Evolutionary conservation across 2,113 vertebrate genomes (phyloP).

Genomic region (Ailurus styani): DNA sequence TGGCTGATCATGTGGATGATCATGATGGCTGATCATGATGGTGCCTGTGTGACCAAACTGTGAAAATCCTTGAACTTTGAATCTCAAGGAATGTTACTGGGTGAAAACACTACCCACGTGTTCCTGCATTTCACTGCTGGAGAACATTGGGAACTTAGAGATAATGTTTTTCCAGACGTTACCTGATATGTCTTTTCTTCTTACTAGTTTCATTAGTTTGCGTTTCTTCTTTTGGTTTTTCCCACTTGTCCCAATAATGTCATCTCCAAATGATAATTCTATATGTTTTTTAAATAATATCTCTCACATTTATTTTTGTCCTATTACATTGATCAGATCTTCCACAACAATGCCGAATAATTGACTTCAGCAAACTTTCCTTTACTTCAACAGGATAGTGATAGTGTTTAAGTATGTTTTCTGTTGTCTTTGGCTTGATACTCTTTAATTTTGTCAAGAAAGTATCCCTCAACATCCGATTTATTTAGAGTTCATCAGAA

Average conservation of each 20-base stretch:
- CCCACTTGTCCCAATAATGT: background rate
- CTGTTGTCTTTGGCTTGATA: background rate
- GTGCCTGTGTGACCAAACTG: background rate
- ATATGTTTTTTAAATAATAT: background rate
- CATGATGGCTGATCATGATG: too few species aligned
- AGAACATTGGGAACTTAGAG: background rate
- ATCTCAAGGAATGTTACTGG: background rate
- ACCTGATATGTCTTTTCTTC: background rate
- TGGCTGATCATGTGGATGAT: background rate
- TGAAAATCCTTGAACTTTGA: background rate
- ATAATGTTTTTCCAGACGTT: background rate
- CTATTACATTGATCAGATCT: background rate
- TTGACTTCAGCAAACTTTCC: background rate
- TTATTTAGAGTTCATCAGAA: background rate
- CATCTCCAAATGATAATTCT: background rate
- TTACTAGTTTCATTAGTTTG: background rate
- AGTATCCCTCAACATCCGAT: background rate
- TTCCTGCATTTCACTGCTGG: background rate
- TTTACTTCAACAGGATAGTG: background rate
- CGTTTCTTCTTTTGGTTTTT: background rate
- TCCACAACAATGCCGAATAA: background rate
- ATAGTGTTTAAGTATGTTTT: background rate
- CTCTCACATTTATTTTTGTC: slow-evolving; percentile 9
- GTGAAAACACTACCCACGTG: fast-evolving
- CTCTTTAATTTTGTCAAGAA: background rate